Base-by-base conservation (phyloP, 2,113 vertebrate genomes). In the Ascaphus truei region DNA sequence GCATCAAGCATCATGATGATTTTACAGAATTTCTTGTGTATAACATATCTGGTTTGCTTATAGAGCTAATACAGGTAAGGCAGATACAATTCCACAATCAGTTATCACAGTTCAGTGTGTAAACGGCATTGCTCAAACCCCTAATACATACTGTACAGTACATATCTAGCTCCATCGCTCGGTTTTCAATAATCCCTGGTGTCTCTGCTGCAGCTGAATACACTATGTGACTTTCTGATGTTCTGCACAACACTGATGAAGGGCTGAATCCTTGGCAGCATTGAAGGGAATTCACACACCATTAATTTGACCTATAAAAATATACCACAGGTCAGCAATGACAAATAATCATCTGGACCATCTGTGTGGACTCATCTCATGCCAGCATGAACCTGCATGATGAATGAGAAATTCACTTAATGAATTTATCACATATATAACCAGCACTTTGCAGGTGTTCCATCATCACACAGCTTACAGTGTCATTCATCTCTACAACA, bases 271-370 rank as follows among this genome's bases (percentile, higher is more conserved):
- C 25, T 68, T 68, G 65, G 55, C 53, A 68, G 22, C 25, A 43
- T 26, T 23, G 10, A 48, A 34, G 43, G 30, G 29, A 68, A 68
- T 48, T 68, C 55, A 29, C 65, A 68, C 41, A 34, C 65, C 57
- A 68, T 68, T 68, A 68, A 68, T 68, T 27, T 68, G 65, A 68
- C 55, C 65, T 25, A 59, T 45, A 18, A 68, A 68, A 68, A 68
- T 41, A 58, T 58, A 43, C 37, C 41, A 48, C 41, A 50, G 65
- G 55, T 59, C 55, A 59, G 41, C 18, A 27, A 50, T 59, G 41
- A 68, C 30, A 68, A 50, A 50, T 59, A 59, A 68, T 68, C 41
- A 48, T 31, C 50, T 27, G 55, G 55, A 37, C 53, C 65, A 68
- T 68, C 41, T 68, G 65, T 37, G 41, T 23, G 22, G 41, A 13